These are phyloP conservation scores for Lasioglossum marginatum DNA, from an alignment of 2,888 invertebrate genomes.

Conservation along the genomic window DNA sequence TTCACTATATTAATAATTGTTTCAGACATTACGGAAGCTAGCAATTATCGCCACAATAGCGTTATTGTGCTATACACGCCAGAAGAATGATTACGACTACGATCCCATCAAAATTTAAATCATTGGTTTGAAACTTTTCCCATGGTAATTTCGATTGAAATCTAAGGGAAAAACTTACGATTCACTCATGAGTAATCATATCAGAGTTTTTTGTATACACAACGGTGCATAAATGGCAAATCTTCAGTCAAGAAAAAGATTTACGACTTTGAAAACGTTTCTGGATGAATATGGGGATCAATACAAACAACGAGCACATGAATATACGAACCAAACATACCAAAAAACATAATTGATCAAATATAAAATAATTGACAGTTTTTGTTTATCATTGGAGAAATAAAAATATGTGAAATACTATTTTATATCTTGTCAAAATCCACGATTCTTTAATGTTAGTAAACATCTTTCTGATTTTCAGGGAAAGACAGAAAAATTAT, in stretches of 20 bases:
- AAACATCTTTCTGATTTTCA: neutral
- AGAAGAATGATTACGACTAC: conserved; percentile 35
- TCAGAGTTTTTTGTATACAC: neutral
- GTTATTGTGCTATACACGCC: conserved; percentile 27
- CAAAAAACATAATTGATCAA: no score
- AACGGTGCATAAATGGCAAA: neutral
- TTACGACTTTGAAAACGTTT: neutral
- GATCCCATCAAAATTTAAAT: conserved; percentile 48
- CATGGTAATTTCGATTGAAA: neutral
- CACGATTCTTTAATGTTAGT: neutral
- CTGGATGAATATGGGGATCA: neutral
- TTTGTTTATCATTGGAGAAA: neutral
- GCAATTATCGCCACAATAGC: conserved; percentile 12
- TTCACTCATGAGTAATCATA: neutral
- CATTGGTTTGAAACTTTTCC: neutral
- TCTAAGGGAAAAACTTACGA: neutral
- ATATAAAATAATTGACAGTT: neutral
- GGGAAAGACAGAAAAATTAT: neutral
- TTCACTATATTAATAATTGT: neutral
- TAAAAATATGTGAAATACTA: neutral
- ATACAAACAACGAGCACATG: neutral
- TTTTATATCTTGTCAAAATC: neutral
- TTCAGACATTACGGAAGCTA: conserved; percentile 32
- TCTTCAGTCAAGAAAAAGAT: neutral
- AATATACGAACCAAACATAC: neutral